Evolutionary conservation across 2,113 vertebrate species (phyloP).

Genomic region (Australoheros scitulus): DNA sequence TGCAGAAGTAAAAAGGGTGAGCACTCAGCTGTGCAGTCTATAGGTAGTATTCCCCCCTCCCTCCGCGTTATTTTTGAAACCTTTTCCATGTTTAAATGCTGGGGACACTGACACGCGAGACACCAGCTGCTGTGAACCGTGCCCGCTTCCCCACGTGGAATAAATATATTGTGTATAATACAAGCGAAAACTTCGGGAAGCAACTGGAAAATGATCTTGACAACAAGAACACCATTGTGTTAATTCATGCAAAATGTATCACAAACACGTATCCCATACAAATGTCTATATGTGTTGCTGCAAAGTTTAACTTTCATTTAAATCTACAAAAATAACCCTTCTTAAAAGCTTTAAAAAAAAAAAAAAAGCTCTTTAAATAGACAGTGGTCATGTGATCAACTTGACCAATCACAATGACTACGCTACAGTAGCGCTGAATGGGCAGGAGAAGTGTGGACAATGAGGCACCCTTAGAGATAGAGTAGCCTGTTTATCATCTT

Average conservation of each 20-base stretch:
- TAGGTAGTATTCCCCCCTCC: not conserved
- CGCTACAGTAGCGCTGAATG: not conserved
- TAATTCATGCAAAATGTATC: not conserved
- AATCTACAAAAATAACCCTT: not conserved
- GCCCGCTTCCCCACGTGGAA: not conserved
- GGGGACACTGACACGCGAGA: not conserved
- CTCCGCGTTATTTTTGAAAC: not conserved
- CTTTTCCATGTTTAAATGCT: not conserved
- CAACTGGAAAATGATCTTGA: not conserved
- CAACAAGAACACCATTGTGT: not conserved
- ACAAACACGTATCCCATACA: not conserved
- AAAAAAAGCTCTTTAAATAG: not conserved
- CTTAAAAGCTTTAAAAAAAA: not conserved
- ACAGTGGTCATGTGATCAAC: not conserved
- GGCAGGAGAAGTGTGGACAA: not conserved
- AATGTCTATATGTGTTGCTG: not conserved
- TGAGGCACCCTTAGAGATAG: constrained; percentile 1
- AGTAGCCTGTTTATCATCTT: not conserved
- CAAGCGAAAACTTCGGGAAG: not conserved
- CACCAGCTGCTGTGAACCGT: not conserved
- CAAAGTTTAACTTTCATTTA: not conserved
- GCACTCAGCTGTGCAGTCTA: not conserved
- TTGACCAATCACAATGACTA: not conserved
- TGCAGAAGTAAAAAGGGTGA: not conserved
- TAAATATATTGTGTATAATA: not conserved